A percentile compares a stretch with the other conserved stretches of the same genome.
phyloP scores from a whole-genome alignment of 1,140 invertebrate genomes.

The Pseudomyrmex sp. region DNA sequence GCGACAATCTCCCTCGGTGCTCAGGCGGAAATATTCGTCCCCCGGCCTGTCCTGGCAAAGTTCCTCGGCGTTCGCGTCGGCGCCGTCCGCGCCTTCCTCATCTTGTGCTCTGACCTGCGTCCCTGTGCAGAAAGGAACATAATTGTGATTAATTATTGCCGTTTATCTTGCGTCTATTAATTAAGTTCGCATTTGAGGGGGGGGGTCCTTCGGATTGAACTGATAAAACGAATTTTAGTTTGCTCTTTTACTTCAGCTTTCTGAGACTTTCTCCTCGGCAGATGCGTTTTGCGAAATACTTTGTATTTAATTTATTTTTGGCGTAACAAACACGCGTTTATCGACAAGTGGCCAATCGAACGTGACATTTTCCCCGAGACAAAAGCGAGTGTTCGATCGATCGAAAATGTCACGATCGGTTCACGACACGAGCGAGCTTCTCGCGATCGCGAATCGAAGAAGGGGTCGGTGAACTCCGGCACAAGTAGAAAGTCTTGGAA shows the following conservation, averaged over 20 bases:
- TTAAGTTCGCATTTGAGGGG: neutral
- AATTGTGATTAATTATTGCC: slow-evolving; percentile 23
- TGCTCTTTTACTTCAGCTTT: neutral
- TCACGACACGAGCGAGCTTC: slow-evolving; percentile 50
- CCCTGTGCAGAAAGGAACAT: slow-evolving; percentile 55
- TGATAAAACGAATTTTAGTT: neutral
- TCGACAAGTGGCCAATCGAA: neutral
- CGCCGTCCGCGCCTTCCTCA: slow-evolving; percentile 88
- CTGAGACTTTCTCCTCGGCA: neutral
- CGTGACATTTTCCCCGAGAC: slow-evolving; percentile 39
- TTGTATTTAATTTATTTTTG: too few species aligned
- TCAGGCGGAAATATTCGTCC: slow-evolving; percentile 95
- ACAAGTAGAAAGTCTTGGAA: slow-evolving; percentile 84
- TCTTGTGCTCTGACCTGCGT: slow-evolving; percentile 85
- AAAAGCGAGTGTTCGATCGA: slow-evolving; percentile 38
- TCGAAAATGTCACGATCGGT: slow-evolving; percentile 72
- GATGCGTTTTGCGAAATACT: neutral
- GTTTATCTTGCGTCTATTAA: neutral
- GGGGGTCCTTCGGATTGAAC: neutral
- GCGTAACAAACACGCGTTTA: too few species aligned
- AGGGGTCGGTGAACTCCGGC: slow-evolving; percentile 73
- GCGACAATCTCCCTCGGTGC: slow-evolving; percentile 94
- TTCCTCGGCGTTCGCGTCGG: slow-evolving; percentile 91
- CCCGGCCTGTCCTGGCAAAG: slow-evolving; percentile 93
- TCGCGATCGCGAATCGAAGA: slow-evolving; percentile 62